phyloP scores from a whole-genome alignment of 1,140 invertebrate species.

The Drosophila pruinosa region DNA sequence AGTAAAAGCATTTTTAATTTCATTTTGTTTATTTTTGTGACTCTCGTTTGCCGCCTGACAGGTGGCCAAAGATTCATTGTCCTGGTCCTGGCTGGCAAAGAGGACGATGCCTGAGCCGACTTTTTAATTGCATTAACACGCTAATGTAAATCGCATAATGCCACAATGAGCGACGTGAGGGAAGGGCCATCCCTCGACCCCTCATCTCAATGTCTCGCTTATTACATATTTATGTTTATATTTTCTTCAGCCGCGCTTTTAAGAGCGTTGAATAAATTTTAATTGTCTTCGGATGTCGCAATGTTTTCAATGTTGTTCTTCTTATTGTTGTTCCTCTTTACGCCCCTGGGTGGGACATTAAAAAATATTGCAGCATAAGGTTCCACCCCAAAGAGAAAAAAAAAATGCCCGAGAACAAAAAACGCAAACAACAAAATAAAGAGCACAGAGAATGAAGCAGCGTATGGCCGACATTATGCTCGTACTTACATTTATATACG shows the following conservation, averaged over 20 bases:
- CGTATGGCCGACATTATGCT: constrained; percentile 58
- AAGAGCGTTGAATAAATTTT: constrained; percentile 76
- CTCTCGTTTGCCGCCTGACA: constrained; percentile 15
- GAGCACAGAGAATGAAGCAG: not conserved
- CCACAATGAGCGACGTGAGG: not conserved
- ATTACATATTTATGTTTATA: constrained; percentile 76
- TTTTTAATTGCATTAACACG: constrained; percentile 80
- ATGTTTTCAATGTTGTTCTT: constrained; percentile 36
- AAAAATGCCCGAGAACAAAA: not conserved
- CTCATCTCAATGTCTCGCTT: constrained; percentile 44
- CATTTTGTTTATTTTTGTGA: constrained; percentile 35
- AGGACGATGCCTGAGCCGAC: constrained; percentile 55
- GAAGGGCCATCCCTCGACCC: too few relatives aligned
- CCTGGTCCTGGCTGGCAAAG: not conserved
- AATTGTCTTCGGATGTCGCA: constrained; percentile 76
- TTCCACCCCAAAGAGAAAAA: not conserved
- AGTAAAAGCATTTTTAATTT: constrained; percentile 75
- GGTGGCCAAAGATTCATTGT: constrained; percentile 69
- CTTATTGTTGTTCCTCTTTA: constrained; percentile 37
- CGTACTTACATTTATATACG: constrained; percentile 39
- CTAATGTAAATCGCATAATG: constrained; percentile 76
- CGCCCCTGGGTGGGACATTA: constrained; percentile 67
- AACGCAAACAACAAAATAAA: constrained; percentile 26
- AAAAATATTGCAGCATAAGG: constrained; percentile 61
- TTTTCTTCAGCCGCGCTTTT: constrained; percentile 41